phyloP scores from a whole-genome alignment of 2,888 invertebrate species.

The Idaea straminata region DNA sequence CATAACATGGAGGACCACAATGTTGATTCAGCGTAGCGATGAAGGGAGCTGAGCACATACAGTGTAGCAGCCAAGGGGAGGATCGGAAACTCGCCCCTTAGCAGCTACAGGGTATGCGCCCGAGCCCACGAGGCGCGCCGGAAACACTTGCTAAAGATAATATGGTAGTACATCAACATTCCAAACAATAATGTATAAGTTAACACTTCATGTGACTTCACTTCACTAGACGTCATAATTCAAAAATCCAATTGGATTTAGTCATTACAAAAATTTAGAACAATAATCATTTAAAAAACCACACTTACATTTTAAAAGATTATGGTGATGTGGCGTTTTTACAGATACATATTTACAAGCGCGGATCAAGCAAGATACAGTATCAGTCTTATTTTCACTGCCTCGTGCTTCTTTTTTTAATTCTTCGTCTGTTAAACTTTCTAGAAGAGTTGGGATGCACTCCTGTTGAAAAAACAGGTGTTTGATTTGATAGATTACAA shows the following conservation, averaged over 20 bases:
- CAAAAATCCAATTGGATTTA: constrained; percentile 10
- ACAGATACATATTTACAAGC: constrained; percentile 94
- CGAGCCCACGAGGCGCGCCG: constrained; percentile 34
- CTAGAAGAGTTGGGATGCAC: constrained; percentile 93
- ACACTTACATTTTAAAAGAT: constrained; percentile 77
- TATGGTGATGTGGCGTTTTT: constrained; percentile 91
- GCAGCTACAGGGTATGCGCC: constrained; percentile 75
- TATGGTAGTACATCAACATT: constrained; percentile 13
- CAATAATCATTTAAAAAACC: constrained; percentile 5
- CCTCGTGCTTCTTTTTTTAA: constrained; percentile 95
- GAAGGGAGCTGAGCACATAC: constrained; percentile 48
- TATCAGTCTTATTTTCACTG: constrained; percentile 97
- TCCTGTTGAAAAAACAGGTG: constrained; percentile 79
- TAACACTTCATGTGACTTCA: not conserved
- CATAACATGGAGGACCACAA: constrained; percentile 30
- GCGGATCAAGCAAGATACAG: constrained; percentile 96
- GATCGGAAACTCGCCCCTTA: constrained; percentile 67
- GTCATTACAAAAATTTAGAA: constrained; percentile 5
- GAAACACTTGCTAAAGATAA: constrained; percentile 12
- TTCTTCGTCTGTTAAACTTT: constrained; percentile 96
- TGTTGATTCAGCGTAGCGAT: constrained; percentile 25
- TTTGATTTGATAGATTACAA: not conserved
- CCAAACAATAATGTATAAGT: constrained; percentile 3
- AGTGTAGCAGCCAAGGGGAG: constrained; percentile 70
- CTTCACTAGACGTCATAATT: not conserved